Evolutionary conservation across 1,140 invertebrate genomes (phyloP).

Genomic region (Sycophila sp.): DNA sequence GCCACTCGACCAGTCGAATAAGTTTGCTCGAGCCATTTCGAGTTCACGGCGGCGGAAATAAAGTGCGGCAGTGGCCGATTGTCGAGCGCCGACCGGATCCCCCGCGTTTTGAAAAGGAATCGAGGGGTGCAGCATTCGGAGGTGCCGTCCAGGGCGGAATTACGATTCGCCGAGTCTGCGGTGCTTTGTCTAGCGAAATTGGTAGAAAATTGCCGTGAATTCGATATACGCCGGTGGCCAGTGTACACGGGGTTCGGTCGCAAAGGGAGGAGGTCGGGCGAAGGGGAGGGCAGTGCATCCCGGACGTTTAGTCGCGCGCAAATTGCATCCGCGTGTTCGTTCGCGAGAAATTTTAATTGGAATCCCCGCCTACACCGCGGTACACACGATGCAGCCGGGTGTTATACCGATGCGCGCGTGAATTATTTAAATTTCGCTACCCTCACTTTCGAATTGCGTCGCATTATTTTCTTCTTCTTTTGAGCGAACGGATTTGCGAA

Average conservation of each 20-base stretch:
- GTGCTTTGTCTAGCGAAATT: not conserved
- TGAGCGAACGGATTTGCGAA: no score
- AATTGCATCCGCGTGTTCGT: constrained; percentile 16
- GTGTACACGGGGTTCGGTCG: not conserved
- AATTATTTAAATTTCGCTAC: no score
- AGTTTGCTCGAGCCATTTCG: no score
- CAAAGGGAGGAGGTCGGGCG: not conserved
- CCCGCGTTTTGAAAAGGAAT: not conserved
- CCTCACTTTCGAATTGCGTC: no score
- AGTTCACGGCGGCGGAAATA: no score
- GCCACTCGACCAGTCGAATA: no score
- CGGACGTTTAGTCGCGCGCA: not conserved
- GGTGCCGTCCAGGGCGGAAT: not conserved
- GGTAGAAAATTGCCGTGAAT: constrained; percentile 7
- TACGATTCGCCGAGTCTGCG: not conserved
- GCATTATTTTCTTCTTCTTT: no score
- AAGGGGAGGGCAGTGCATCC: not conserved
- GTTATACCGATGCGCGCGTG: no score
- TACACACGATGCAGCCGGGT: no score
- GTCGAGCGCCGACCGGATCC: no score
- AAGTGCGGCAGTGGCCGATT: no score
- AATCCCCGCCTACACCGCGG: not conserved
- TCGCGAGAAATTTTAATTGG: constrained; percentile 28
- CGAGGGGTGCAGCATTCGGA: no score
- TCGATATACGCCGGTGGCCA: not conserved